Evolutionary conservation across 2,797 vertebrate genomes (phyloP), one percentile per base, ranked within the genome.

Genomic region (Erpetoichthys calabaricus): DNA sequence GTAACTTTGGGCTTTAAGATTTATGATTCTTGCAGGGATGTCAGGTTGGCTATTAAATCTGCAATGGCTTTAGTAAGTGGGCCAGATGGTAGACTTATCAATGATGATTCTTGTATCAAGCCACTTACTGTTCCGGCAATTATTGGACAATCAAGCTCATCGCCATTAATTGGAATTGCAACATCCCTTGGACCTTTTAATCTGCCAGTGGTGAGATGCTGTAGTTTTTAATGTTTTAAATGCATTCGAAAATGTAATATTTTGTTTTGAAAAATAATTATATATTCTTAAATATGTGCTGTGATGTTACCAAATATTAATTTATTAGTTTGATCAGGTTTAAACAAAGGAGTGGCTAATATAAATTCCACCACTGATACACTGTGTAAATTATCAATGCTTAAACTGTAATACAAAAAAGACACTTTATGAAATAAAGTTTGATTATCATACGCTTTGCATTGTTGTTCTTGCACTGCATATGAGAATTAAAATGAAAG

Each of bases 1-100:
- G 50, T 71, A 44, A 62, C 56, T 41, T 60, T 75, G 45, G 66
- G 71, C 5, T 72, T 71, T 51, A 68, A 65, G 44, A 67, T 75
- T 41, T 70, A 68, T 59, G 66, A 72, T 42, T 49, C 64, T 1
- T 72, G 67, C 45, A 51, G 49, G 42, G 64, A 64, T n/a, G 49
- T 58, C 42, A 45, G 57, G 5, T 7, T 59, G 54, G 62, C 64
- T 44, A 59, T 70, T 8, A 59, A 60, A 50, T 55, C 65, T 44
- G 66, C 67, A 7, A 61, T 73, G 59, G 62, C 63, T 45, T 62
- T 73, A 51, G 59, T 70, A 46, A 74, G 67, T 53, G 65, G 63
- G 10, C 55, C 62, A 50, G 50, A 51, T 57, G 57, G 61, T 42
- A 55, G 65, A 1, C 55, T 55, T 41, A 59, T 57, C 42, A 57